phyloP scores from a whole-genome alignment of 2,888 invertebrate genomes.

The Spisula solida region DNA sequence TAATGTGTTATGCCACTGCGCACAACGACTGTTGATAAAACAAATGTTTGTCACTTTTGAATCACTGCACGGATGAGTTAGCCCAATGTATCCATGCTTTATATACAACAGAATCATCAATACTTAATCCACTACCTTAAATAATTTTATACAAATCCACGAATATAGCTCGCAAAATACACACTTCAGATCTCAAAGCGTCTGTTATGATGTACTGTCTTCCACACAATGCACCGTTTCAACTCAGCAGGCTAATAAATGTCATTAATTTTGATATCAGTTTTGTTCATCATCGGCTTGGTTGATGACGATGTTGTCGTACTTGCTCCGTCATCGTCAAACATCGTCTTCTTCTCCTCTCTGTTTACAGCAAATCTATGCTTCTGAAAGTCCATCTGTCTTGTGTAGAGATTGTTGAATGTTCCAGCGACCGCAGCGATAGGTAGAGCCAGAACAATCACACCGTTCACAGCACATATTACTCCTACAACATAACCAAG shows the following conservation, averaged over 20 bases:
- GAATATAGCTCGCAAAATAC: no score
- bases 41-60: no score
- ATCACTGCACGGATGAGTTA: no score
- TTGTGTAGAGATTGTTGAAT: slow-evolving; percentile 77
- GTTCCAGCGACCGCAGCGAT: slow-evolving; percentile 82
- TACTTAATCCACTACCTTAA: no score
- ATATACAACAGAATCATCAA: no score
- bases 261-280: background rate
- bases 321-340: background rate
- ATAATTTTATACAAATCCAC: no score
- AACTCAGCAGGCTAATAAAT: background rate
- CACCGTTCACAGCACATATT: slow-evolving; percentile 79
- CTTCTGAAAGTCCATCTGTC: slow-evolving; percentile 61
- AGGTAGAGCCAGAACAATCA: slow-evolving; percentile 79
- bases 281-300: background rate
- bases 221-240: background rate
- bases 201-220: no score
- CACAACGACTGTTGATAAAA: no score
- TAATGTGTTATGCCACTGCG: no score
- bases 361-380: slow-evolving; percentile 29
- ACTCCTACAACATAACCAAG: slow-evolving; percentile 78
- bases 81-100: no score
- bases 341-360: background rate
- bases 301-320: background rate
- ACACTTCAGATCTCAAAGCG: no score